Conservation (phyloP, 2,113 vertebrate species). For the Empidonax traillii region DNA sequence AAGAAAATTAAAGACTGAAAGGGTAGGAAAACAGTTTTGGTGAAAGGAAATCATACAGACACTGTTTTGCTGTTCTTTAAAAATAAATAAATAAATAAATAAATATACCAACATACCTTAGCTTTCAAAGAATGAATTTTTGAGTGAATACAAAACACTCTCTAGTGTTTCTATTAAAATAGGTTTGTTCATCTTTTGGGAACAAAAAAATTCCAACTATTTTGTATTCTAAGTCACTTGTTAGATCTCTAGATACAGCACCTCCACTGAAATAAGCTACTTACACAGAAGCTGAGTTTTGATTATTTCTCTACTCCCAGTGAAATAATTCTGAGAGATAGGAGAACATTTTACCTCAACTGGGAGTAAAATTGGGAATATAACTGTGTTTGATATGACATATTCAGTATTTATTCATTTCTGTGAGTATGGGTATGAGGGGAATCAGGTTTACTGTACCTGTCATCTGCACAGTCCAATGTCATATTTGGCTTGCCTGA, state of each 20-base stretch:
- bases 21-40: background rate
- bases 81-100: background rate
- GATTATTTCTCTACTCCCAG: background rate
- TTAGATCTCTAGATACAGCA: background rate
- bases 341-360: background rate
- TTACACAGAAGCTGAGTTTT: background rate
- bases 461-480: background rate
- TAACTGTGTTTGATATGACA: background rate
- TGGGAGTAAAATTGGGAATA: background rate
- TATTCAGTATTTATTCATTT: background rate
- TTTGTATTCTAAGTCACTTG: background rate
- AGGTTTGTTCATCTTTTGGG: background rate
- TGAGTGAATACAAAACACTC: background rate
- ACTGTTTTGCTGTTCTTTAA: background rate
- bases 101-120: background rate
- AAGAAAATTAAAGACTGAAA: background rate
- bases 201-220: background rate
- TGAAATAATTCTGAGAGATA: background rate
- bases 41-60: background rate
- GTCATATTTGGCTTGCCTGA: background rate
- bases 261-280: background rate
- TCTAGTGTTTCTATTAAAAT: background rate
- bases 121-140: background rate
- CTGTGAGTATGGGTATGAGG: background rate
- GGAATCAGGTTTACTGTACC: background rate